Evolutionary conservation across 2,113 vertebrate species (phyloP), one percentile per base, ranked within the genome.

Genomic region (Poeciliopsis prolifica): DNA sequence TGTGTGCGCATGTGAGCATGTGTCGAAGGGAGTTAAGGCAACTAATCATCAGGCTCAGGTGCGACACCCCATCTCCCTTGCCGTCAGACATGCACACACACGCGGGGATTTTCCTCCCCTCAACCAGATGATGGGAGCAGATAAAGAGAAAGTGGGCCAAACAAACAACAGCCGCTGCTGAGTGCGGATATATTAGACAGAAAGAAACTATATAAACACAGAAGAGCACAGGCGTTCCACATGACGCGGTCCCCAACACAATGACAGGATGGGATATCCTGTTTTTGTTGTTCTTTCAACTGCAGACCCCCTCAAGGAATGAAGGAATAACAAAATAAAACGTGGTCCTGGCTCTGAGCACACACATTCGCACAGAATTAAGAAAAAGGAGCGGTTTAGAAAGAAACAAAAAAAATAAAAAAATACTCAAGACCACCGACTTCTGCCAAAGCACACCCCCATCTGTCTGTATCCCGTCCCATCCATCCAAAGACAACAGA

Each of bases 111-210:
- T 78, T 78, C 85, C 87, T 77, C 82, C 84, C 81, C 58, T 64
- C 74, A 10, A 66, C 86, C 88, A 93, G 87, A 91, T 88, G 91
- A 93, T 86, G 86, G 77, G 87, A 80, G 79, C 88, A 80, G 85
- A 90, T 89, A 92, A 72, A 79, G 68, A 61, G 85, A 92, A 91
- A 91, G 81, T 91, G 90, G 90, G 90, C 84, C 91, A 92, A 87
- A 86, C 81, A 91, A 91, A 91, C 91, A 91, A 88, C 66, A 81
- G 28, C 68, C n/a, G 61, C 80, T 66, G 82, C 85, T 77, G 85
- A 83, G 86, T 81, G 69, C 76, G 66, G 42, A 91, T 88, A 90
- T 86, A 87, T 91, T 87, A 90, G 70, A 80, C 68, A 67, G 24
- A 82, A 77, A 70, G 26, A 74, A 62, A 76, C 48, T 67, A 80